Evolutionary conservation across 2,113 vertebrate genomes (phyloP), one percentile per base, ranked within the genome.

Genomic region (Melanotaenia duboulayi): DNA sequence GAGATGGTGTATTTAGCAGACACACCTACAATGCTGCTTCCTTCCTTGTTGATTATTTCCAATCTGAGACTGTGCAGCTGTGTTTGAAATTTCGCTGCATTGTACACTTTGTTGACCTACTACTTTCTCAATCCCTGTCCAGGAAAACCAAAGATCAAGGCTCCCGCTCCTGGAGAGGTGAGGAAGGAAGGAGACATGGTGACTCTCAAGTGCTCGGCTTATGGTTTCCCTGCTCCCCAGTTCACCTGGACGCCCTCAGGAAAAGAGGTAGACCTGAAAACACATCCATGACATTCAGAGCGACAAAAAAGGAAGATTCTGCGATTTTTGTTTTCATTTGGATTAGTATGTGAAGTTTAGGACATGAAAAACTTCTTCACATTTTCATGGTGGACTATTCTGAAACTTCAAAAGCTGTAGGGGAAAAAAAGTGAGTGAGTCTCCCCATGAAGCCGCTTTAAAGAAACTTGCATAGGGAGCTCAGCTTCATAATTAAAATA

Each of bases 161-260:
- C 59, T 35, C 83, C 87, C 0, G 35, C 42, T 4, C 2, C 14
- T 6, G 81, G 23, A n/a, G 73, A 78, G 58, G 91, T 92, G 40
- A 14, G 11, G 0, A 83, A 88, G 65, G 85, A 90, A 86, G 91
- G 89, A 61, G 89, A 90, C 65, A 80, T 48, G 67, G 83, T 92
- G 57, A 85, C 89, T 24, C 68, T 92, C 23, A 89, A 71, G 72
- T 92, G 91, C 62, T 67, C 81, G 0, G 85, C 86, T 23, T 71
- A 67, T 0, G 86, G 89, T 24, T 68, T 1, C 4, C 87, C 91
- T 0, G 10, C 42, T n/a, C 91, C 91, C 54, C 88, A 92, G 89
- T 90, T 92, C 22, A 83, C 75, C 60, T 92, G 91, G 91, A 84
- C 72, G 54, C 85, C 90, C 40, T 70, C 87, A 42, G 90, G 86